Conservation (phyloP, 37 sponge, comb jelly and placozoan species). For the Beroe forskalii region DNA sequence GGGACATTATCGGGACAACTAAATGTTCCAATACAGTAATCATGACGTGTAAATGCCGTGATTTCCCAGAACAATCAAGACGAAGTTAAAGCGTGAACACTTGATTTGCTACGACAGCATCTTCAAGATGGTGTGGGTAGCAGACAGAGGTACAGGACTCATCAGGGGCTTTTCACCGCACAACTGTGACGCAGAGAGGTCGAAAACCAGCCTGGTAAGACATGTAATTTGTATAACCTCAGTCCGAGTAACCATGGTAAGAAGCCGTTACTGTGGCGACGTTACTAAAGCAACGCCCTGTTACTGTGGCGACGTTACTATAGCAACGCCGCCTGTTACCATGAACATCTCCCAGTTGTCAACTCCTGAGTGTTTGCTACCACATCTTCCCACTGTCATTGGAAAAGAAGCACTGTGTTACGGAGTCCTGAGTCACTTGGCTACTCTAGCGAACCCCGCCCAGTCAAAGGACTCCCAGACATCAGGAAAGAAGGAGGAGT, state of each 20-base stretch:
- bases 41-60: too few relatives aligned
- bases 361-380: slow-evolving; percentile 4
- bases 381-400: neutral
- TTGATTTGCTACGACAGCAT: slow-evolving; percentile 3
- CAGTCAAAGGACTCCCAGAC: neutral
- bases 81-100: neutral
- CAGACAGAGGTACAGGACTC: neutral
- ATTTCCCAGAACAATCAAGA: neutral
- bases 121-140: slow-evolving; percentile 41
- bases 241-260: too few relatives aligned
- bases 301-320: too few relatives aligned
- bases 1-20: too few relatives aligned
- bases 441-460: slow-evolving; percentile 7
- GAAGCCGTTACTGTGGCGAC: too few relatives aligned
- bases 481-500: neutral
- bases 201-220: too few relatives aligned
- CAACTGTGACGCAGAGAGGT: neutral
- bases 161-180: neutral
- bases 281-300: too few relatives aligned
- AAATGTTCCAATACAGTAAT: too few relatives aligned
- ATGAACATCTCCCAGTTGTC: slow-evolving; percentile 27
- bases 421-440: slow-evolving; percentile 32
- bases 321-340: too few relatives aligned
- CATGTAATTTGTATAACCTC: too few relatives aligned
- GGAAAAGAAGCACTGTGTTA: slow-evolving; percentile 27